These are phyloP conservation scores for Mycalesis mineus DNA, from an alignment of 2,888 invertebrate species.

Conservation along the genomic window DNA sequence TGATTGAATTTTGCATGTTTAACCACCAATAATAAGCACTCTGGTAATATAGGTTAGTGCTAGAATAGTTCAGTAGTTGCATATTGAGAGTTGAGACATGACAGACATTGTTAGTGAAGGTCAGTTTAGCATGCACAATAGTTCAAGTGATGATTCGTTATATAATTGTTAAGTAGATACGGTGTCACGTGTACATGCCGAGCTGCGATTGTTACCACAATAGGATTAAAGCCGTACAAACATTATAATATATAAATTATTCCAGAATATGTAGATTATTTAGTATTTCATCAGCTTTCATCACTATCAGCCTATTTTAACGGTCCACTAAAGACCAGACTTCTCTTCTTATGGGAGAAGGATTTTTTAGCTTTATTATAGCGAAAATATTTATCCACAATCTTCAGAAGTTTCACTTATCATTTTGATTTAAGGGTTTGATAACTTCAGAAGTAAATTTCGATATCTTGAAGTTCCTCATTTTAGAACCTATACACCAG, in stretches of 20 bases:
- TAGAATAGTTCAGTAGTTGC: slow-evolving; percentile 52
- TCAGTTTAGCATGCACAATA: slow-evolving; percentile 59
- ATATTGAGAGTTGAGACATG: slow-evolving; percentile 48
- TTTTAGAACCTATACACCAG: too few species aligned
- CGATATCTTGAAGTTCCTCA: too few species aligned
- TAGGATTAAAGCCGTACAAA: slow-evolving; percentile 12
- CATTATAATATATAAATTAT: slow-evolving; percentile 7
- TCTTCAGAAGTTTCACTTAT: too few species aligned
- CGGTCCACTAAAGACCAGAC: too few species aligned
- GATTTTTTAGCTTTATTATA: too few species aligned
- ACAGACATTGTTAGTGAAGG: slow-evolving; percentile 59
- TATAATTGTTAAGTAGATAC: slow-evolving; percentile 23
- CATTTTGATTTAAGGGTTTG: too few species aligned
- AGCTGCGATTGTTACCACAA: slow-evolving; percentile 4
- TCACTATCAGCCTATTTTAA: too few species aligned
- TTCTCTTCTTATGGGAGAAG: too few species aligned
- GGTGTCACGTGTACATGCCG: slow-evolving; percentile 16
- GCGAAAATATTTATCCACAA: too few species aligned
- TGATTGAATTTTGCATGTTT: slow-evolving; percentile 14
- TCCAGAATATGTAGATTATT: slow-evolving; percentile 1
- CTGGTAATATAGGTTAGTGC: slow-evolving; percentile 36
- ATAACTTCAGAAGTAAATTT: too few species aligned
- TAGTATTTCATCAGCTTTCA: too few species aligned
- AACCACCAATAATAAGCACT: slow-evolving; percentile 28
- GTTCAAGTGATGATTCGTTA: slow-evolving; percentile 21